Percentiles rank a stretch among this genome's conserved stretches.
phyloP scores from a whole-genome alignment of 1,140 invertebrate genomes.

The Dermatophagoides farinae region DNA sequence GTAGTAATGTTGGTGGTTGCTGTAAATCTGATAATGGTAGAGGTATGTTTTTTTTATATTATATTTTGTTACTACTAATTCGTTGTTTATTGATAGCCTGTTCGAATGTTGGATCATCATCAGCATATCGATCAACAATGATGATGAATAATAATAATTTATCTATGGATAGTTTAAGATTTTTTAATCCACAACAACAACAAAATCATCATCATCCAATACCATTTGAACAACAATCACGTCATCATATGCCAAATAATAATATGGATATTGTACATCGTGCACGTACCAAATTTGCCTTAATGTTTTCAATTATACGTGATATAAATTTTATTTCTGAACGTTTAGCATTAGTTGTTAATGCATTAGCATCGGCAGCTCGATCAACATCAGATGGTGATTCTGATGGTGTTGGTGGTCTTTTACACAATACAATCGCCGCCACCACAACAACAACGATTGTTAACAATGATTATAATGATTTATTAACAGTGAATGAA shows the following conservation, averaged over 20 bases:
- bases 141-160: not conserved
- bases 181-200: not conserved
- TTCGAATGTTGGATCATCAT: conserved; percentile 58
- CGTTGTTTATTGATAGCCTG: too few species aligned
- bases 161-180: not conserved
- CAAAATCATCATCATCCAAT: not conserved
- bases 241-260: not conserved
- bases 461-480: not conserved
- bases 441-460: not conserved
- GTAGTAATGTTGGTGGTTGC: not conserved
- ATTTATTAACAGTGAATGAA: not conserved
- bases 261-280: not conserved
- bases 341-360: conserved; percentile 1
- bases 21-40: too few species aligned
- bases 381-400: not conserved
- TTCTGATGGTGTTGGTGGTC: not conserved
- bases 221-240: not conserved
- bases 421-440: too few species aligned
- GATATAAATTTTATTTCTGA: not conserved
- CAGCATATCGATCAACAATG: conserved; percentile 30
- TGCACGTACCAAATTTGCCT: not conserved
- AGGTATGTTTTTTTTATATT: too few species aligned
- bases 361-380: not conserved
- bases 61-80: conserved; percentile 23
- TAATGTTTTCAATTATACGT: not conserved